Percentiles rank a stretch among this genome's conserved stretches.
These are phyloP conservation scores for Antheraea yamamai DNA, from an alignment of 2,888 invertebrate genomes.

Conservation along the genomic window DNA sequence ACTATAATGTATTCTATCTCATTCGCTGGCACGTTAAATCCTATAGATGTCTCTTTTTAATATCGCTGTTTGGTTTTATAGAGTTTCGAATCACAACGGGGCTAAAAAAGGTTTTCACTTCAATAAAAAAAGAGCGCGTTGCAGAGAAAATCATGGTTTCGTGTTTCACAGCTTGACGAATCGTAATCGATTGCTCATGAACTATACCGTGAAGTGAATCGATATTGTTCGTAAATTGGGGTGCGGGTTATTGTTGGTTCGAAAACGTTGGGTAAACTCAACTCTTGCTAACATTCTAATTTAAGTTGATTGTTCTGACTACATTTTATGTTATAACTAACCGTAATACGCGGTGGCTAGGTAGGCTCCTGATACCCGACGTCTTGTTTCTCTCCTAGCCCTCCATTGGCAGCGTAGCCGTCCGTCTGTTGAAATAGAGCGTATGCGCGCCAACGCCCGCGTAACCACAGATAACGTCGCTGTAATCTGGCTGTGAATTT, in stretches of 20 bases:
- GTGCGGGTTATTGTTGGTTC: conserved; percentile 41
- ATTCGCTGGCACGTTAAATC: background rate
- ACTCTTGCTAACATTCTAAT: background rate
- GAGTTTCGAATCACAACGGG: background rate
- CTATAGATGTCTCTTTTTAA: no score
- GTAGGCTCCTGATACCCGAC: background rate
- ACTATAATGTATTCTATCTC: conserved; percentile 5
- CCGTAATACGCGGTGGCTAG: no score
- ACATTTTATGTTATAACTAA: background rate
- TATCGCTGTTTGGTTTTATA: no score
- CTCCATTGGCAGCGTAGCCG: no score
- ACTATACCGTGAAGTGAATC: conserved; percentile 33
- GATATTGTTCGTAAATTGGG: conserved; percentile 39
- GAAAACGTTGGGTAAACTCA: conserved; percentile 23
- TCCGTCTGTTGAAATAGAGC: no score
- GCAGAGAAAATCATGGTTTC: conserved; percentile 48
- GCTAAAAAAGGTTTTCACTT: conserved; percentile 18
- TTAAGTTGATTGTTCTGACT: background rate
- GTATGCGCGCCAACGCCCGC: no score
- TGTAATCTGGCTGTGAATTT: no score
- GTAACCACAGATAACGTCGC: no score
- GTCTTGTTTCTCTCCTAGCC: no score
- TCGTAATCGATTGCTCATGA: conserved; percentile 55
- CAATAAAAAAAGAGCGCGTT: conserved; percentile 40
- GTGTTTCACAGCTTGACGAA: conserved; percentile 63